Base-by-base conservation (phyloP, 2,797 vertebrate genomes). In the Sebastes kiyomatsui region DNA sequence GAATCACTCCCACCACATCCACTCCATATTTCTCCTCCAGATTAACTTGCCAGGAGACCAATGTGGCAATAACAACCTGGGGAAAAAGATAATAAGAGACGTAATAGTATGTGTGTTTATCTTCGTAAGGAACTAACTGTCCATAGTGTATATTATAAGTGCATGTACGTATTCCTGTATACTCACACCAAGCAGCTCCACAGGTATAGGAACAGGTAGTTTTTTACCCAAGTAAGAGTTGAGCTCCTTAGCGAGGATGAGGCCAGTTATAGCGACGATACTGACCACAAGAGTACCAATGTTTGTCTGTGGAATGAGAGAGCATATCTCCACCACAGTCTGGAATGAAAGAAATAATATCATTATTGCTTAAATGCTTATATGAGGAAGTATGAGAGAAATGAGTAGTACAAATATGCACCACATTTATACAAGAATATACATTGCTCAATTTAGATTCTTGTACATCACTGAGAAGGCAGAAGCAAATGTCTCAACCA, bases 101-200 rank as follows among this genome's bases (percentile, higher is more conserved):
- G 54, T 12, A 46, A 65, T 3, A 38, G 10, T 66, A 13, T 2
- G 14, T 42, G 20, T 7, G 6, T 55, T 61, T n/a, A 11, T 68
- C 20, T 71, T 55, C 67, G 33, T 27, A 6, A 62, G 2, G 2
- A 66, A 28, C 13, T 38, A 52, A 56, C 5, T 25, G 6, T 59
- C 14, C 23, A 8, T 7, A 4, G 7, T 11, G 12, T 55, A 6
- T 5, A 12, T 52, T 59, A 58, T n/a, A 11, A 35, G 16, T 28
- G 20, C 3, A 30, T 6, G 1, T 11, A 38, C 4, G 3, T 33
- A 18, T 65, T 42, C 16, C 6, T 60, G 67, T 58, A 1, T 76
- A 95, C 92, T 89, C 89, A 99, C 98, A 91, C 92, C 95, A 52
- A 99, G 54, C 32, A 99, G 96, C 84, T 99, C 98, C 18, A 97